These are phyloP conservation scores for Gymnodraco acuticeps DNA, from an alignment of 2,797 vertebrate species.

Conservation along the genomic window DNA sequence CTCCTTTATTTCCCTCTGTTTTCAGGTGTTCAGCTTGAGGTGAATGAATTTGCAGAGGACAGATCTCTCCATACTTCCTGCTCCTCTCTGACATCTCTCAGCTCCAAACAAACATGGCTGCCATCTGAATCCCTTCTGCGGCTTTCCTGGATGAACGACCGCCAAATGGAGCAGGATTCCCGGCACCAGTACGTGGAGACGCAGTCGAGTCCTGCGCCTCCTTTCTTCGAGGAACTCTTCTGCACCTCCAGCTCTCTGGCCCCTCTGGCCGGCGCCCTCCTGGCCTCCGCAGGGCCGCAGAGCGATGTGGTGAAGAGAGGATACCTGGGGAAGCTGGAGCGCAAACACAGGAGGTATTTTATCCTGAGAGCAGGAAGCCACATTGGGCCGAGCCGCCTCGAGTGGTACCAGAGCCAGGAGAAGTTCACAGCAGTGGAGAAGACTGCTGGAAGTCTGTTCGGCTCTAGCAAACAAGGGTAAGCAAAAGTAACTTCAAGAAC, in stretches of 20 bases:
- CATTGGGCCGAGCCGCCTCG: constrained; percentile 70
- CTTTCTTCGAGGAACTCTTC: constrained; percentile 64
- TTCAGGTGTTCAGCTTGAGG: constrained; percentile 30
- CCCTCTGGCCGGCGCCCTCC: constrained; percentile 40
- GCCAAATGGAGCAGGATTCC: background rate
- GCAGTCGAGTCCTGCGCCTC: background rate
- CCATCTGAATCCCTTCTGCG: background rate
- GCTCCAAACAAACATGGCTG: constrained; percentile 20
- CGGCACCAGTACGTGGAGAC: fast-evolving
- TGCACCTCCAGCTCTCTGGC: constrained; percentile 18
- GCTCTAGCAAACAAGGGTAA: constrained; percentile 64
- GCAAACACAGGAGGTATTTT: constrained; percentile 64
- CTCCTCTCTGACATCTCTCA: constrained; percentile 12
- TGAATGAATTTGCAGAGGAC: constrained; percentile 33
- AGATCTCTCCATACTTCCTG: background rate
- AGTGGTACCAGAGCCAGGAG: constrained; percentile 76
- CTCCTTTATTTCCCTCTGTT: background rate
- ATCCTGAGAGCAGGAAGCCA: constrained; percentile 74
- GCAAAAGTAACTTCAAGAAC: constrained; percentile 9
- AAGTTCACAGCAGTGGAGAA: constrained; percentile 58
- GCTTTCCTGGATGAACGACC: background rate
- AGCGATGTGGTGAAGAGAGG: constrained; percentile 68
- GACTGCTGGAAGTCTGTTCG: constrained; percentile 55
- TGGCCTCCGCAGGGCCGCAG: background rate
- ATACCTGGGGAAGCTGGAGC: constrained; percentile 71